Evolutionary conservation across 1,140 invertebrate species (phyloP), one percentile per base, ranked within the genome.

Genomic region (Zophobas morio): DNA sequence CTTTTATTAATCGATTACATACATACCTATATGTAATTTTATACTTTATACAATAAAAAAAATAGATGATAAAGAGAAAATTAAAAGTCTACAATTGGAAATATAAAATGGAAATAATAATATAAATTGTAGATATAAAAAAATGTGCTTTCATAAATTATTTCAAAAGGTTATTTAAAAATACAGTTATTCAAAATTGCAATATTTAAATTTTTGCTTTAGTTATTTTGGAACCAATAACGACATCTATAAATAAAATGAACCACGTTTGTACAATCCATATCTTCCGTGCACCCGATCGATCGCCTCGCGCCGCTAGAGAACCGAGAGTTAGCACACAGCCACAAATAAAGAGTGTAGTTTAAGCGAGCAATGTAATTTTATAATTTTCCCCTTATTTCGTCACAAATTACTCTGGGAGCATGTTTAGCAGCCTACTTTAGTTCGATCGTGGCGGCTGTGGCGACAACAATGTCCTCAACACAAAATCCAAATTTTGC

Each of bases 321-420:
- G 60, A 46, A 37, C 53, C 35, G 47, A 74, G 75, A 66, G 73
- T 80, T 81, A 60, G 76, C 77, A 82, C 80, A 80, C 81, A 75
- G 82, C 81, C 81, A 81, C 71, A 79, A 80, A 80, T 82, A 83
- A 84, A 82, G 79, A 82, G 82, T 81, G 81, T 82, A 82, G 82
- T 84, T 85, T 84, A 85, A 82, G 79, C 82, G 82, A 85, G 84
- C 84, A 85, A 85, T 85, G 84, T 86, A 86, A 86, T 86, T 86
- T 86, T 85, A 86, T 86, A 86, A 86, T 86, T 86, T 86, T 86
- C 84, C 84, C 85, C 84, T 86, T 83, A 86, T 86, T 86, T 86
- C 85, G 85, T 86, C 85, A 85, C 85, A 85, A 86, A 86, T 86
- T 86, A 85, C 85, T 78, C 82, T 83, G 82, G 82, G 78, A 85